These are phyloP conservation scores for Volucella bombylans DNA, from an alignment of 2,888 invertebrate genomes.

Conservation along the genomic window DNA sequence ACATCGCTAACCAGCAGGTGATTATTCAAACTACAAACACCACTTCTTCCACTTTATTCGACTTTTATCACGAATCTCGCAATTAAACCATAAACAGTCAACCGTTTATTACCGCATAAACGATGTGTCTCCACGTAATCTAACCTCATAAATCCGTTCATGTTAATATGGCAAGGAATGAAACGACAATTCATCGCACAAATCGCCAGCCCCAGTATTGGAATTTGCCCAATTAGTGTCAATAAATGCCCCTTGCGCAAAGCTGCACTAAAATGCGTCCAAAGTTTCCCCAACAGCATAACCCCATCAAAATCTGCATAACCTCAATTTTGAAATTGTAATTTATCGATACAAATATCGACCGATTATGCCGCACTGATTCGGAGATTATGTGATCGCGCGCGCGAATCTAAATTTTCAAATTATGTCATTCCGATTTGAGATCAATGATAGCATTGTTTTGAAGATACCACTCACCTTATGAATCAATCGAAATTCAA, in stretches of 20 bases:
- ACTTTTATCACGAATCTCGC: too few species aligned
- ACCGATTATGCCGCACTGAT: slow-evolving; percentile 23
- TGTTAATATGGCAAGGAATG: too few species aligned
- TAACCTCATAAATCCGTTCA: too few species aligned
- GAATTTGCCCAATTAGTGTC: slow-evolving; percentile 36
- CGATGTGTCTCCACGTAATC: too few species aligned
- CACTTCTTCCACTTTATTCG: too few species aligned
- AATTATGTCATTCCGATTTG: slow-evolving; percentile 46
- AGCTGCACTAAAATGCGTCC: too few species aligned
- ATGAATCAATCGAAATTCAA: not conserved
- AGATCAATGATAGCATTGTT: slow-evolving; percentile 40
- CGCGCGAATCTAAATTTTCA: slow-evolving; percentile 27
- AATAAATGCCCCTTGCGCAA: slow-evolving; percentile 39
- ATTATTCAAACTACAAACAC: too few species aligned
- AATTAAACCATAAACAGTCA: too few species aligned
- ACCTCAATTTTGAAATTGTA: too few species aligned
- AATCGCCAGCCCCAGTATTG: slow-evolving; percentile 29
- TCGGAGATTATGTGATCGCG: slow-evolving; percentile 23
- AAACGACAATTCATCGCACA: not conserved
- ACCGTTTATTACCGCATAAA: too few species aligned
- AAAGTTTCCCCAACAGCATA: not conserved
- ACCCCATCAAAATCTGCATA: too few species aligned
- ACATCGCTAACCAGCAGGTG: too few species aligned
- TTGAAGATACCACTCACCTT: slow-evolving; percentile 46
- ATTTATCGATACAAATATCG: not conserved